Evolutionary conservation across 2,797 vertebrate genomes (phyloP).

Genomic region (Hapalemur alaotrensis): DNA sequence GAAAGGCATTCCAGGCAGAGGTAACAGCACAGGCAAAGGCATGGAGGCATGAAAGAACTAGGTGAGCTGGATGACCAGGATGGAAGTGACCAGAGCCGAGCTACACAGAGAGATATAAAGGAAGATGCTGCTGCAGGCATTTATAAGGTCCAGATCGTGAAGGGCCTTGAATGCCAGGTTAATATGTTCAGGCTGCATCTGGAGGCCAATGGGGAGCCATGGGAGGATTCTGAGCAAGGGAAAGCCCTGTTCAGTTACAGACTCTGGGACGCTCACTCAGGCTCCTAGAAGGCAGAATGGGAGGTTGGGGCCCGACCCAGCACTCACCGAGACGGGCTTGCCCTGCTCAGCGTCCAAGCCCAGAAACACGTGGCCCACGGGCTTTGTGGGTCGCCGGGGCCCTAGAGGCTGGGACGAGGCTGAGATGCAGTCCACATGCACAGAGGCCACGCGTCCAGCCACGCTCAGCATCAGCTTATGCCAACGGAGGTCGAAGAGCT

Average conservation of each 20-base stretch:
- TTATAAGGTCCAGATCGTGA: too few relatives aligned
- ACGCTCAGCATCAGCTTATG: slow-evolving; percentile 93
- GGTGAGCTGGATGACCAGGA: background rate
- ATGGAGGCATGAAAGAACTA: background rate
- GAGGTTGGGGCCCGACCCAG: background rate
- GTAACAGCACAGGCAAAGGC: background rate
- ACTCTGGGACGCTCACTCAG: background rate
- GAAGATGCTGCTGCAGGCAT: background rate
- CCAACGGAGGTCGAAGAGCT: slow-evolving; percentile 93
- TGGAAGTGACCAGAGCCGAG: background rate
- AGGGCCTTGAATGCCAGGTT: background rate
- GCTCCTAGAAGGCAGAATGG: background rate
- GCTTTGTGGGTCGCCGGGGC: slow-evolving; percentile 73
- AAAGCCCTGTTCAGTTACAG: background rate
- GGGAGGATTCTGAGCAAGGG: background rate
- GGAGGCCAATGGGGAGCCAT: background rate
- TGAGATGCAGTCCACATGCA: slow-evolving; percentile 93
- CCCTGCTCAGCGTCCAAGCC: slow-evolving; percentile 89
- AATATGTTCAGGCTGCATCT: background rate
- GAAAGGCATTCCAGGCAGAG: background rate
- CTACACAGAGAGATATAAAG: background rate
- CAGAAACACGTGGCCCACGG: slow-evolving; percentile 89
- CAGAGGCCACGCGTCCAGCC: slow-evolving; percentile 84
- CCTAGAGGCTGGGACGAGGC: slow-evolving; percentile 92
- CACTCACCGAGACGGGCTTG: slow-evolving; percentile 88